Percentiles rank a stretch among this genome's conserved stretches.
phyloP scores from a whole-genome alignment of 2,888 invertebrate genomes.

The Conchocele bisecta region DNA sequence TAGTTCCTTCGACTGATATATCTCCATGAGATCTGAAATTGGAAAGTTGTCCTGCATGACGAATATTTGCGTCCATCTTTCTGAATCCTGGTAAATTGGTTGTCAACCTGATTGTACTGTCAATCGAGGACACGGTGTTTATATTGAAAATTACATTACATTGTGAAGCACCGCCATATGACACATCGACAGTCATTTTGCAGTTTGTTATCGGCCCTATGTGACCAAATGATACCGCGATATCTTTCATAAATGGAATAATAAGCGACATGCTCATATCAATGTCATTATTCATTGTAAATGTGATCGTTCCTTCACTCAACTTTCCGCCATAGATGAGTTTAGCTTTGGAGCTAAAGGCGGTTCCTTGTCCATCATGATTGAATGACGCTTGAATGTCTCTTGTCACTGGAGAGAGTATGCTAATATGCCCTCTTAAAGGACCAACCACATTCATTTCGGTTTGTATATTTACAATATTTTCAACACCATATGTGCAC shows the following conservation, averaged over 20 bases:
- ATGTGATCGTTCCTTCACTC: background rate
- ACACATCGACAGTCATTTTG: constrained; percentile 4
- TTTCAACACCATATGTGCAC: too few species aligned
- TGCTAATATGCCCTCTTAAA: too few species aligned
- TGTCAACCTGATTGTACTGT: too few species aligned
- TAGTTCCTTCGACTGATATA: too few species aligned
- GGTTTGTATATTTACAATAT: too few species aligned
- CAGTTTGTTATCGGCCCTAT: constrained; percentile 38
- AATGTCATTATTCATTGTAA: background rate
- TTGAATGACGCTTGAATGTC: constrained; percentile 24
- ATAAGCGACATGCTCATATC: background rate
- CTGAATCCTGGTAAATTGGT: too few species aligned
- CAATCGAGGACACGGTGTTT: too few species aligned
- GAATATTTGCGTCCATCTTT: too few species aligned
- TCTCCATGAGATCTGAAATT: too few species aligned
- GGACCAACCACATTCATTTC: too few species aligned
- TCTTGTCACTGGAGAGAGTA: too few species aligned
- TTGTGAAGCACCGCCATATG: background rate
- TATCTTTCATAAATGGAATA: background rate
- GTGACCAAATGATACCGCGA: constrained; percentile 32
- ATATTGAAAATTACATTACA: background rate
- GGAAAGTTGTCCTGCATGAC: too few species aligned
- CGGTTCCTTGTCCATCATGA: background rate
- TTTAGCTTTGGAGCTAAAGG: constrained; percentile 1
- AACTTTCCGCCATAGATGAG: constrained; percentile 20